These are phyloP conservation scores for Anas acuta DNA, from an alignment of 2,797 vertebrate genomes.

Conservation along the genomic window DNA sequence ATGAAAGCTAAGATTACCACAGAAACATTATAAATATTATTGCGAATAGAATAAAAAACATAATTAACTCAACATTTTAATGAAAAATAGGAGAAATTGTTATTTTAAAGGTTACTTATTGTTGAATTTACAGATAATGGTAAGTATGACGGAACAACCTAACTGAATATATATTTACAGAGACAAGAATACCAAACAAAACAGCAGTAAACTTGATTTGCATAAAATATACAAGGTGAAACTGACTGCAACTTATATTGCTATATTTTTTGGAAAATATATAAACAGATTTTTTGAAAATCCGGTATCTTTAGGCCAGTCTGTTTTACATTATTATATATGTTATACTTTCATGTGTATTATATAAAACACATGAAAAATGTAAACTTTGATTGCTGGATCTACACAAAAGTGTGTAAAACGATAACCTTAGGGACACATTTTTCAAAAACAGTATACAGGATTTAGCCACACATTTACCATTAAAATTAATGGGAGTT, in stretches of 20 bases:
- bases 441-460: constrained; percentile 60
- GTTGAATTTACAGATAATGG: constrained; percentile 59
- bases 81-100: constrained; percentile 59
- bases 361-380: constrained; percentile 62
- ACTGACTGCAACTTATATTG: constrained; percentile 17
- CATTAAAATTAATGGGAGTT: constrained; percentile 71
- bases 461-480: constrained; percentile 63
- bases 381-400: constrained; percentile 59
- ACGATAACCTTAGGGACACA: constrained; percentile 57
- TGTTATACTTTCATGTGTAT: constrained; percentile 43
- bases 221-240: constrained; percentile 41
- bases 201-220: constrained; percentile 38
- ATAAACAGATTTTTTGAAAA: neutral
- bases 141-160: neutral
- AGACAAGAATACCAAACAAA: constrained; percentile 51
- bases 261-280: neutral
- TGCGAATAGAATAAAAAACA: constrained; percentile 47
- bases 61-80: constrained; percentile 59
- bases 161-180: constrained; percentile 54
- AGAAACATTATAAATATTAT: constrained; percentile 61
- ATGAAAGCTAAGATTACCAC: constrained; percentile 64
- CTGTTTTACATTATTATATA: constrained; percentile 34
- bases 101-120: constrained; percentile 59
- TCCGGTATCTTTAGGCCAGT: neutral
- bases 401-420: constrained; percentile 60